phyloP scores from a whole-genome alignment of 2,113 vertebrate genomes.

The Cebus imitator region DNA sequence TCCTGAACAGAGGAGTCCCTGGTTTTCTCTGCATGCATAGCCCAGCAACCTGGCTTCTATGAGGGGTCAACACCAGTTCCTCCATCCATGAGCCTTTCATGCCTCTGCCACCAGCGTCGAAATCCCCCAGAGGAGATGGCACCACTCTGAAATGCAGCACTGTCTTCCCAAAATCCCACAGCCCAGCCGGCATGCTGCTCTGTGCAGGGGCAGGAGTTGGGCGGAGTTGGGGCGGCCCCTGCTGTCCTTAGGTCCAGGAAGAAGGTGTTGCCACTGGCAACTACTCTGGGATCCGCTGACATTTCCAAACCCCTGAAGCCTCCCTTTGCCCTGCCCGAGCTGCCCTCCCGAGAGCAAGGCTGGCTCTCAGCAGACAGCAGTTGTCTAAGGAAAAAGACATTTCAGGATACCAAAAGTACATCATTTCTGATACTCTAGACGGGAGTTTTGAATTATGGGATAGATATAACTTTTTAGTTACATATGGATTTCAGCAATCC shows the following conservation, averaged over 20 bases:
- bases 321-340: neutral
- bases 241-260: neutral
- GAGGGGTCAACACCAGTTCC: neutral
- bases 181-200: neutral
- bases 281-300: neutral
- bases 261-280: rapidly evolving
- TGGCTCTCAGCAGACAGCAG: neutral
- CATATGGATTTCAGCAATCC: neutral
- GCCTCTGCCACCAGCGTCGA: neutral
- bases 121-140: too few species aligned
- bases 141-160: rapidly evolving
- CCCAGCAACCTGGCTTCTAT: too few species aligned
- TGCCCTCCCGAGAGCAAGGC: too few species aligned
- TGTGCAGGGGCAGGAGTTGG: neutral
- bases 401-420: neutral
- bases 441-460: neutral
- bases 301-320: neutral
- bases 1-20: neutral
- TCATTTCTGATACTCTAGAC: rapidly evolving
- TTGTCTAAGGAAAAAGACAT: neutral
- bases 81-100: neutral
- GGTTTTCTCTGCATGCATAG: neutral
- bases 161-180: too few species aligned
- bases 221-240: rapidly evolving
- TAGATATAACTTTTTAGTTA: neutral